These are phyloP conservation scores for Platyrinchus mystaceus DNA, from an alignment of 2,797 vertebrate species.

Conservation along the genomic window DNA sequence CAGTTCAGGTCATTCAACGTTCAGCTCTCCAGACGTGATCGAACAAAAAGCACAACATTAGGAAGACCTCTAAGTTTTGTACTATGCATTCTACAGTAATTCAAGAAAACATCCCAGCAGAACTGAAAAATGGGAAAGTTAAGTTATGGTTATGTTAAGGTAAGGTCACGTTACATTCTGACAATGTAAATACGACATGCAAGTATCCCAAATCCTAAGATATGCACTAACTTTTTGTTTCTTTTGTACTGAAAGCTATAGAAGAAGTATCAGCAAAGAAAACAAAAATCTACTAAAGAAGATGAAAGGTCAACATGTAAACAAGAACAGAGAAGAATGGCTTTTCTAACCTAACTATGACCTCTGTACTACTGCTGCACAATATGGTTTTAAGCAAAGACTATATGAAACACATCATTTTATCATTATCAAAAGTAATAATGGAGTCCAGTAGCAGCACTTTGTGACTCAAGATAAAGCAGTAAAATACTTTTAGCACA, in stretches of 20 bases:
- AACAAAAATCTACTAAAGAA: background rate
- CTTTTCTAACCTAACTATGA: background rate
- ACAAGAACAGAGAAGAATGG: background rate
- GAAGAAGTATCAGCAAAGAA: background rate
- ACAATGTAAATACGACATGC: background rate
- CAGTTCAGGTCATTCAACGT: background rate
- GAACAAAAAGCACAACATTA: background rate
- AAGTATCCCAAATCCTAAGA: background rate
- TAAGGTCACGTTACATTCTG: background rate
- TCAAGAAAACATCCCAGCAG: background rate
- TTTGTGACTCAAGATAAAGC: background rate
- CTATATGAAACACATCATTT: background rate
- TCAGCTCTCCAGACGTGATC: background rate
- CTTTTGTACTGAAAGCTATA: background rate
- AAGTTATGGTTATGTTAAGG: background rate
- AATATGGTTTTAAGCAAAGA: background rate
- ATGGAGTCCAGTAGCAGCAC: background rate
- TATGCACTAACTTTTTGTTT: background rate
- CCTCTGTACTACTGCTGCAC: background rate
- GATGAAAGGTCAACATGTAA: background rate
- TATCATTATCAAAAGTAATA: background rate
- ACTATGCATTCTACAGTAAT: background rate
- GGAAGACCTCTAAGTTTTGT: background rate
- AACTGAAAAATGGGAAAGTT: background rate
- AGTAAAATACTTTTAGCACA: background rate